Conservation (phyloP, 2,113 vertebrate genomes). For the Dendrocopos noguchii region DNA sequence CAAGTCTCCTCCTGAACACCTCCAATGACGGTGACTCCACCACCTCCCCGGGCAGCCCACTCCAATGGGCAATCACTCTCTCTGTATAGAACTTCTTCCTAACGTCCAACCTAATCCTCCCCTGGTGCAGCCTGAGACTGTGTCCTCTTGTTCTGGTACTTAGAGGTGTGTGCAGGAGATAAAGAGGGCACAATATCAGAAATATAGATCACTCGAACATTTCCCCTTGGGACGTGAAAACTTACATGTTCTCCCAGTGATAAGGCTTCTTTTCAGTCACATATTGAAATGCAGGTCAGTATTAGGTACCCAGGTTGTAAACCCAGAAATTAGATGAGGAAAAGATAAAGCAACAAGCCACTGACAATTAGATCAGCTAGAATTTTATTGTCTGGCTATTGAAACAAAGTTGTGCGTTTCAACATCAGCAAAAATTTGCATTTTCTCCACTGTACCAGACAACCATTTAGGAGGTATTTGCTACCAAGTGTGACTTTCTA, state of each 20-base stretch:
- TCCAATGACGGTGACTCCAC: no score
- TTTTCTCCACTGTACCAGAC: conserved; percentile 51
- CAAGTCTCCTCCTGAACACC: no score
- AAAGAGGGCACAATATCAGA: background rate
- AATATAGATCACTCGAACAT: background rate
- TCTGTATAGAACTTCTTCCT: no score
- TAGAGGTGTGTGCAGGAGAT: background rate
- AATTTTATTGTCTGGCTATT: conserved; percentile 56
- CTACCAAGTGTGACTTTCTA: conserved; percentile 57
- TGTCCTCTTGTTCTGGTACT: no score
- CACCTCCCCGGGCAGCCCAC: no score
- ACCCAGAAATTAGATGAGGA: conserved; percentile 1
- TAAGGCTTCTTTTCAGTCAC: background rate
- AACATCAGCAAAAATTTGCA: conserved; percentile 51
- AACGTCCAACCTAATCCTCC: no score
- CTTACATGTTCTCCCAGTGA: background rate
- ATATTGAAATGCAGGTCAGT: background rate
- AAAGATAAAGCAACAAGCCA: conserved; percentile 5
- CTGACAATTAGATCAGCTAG: conserved; percentile 28
- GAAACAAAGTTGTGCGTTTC: conserved; percentile 25
- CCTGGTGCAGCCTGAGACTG: no score
- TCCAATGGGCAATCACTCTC: no score
- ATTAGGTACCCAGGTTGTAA: background rate
- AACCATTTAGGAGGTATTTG: conserved; percentile 63
- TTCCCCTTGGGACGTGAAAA: background rate